Percentiles rank a stretch among this genome's conserved stretches.
Conservation (phyloP, 1,140 invertebrate genomes). For the Cherax quadricarinatus region DNA sequence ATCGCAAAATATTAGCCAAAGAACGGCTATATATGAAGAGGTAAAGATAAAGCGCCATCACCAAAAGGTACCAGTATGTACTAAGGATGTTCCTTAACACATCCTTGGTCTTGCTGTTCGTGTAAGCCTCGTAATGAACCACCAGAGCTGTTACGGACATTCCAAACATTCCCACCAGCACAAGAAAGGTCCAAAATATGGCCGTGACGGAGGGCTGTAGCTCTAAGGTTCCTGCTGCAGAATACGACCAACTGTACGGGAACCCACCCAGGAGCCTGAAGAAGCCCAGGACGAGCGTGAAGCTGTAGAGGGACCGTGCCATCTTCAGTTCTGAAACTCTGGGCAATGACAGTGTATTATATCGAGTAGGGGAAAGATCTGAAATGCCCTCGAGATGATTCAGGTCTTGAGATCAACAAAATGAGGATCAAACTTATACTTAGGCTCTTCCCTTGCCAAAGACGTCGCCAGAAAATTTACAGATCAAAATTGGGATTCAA, state of each 20-base stretch:
- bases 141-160: background rate
- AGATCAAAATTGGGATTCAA: no score
- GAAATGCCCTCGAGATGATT: no score
- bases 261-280: slow-evolving; percentile 23
- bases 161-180: background rate
- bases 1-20: slow-evolving; percentile 33
- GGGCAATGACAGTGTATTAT: no score
- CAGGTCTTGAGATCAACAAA: no score
- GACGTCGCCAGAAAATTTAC: no score
- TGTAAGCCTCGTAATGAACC: background rate
- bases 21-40: background rate
- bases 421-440: no score
- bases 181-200: background rate
- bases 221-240: background rate
- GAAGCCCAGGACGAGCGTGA: background rate
- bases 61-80: slow-evolving; percentile 37
- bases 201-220: background rate
- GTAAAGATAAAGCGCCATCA: slow-evolving; percentile 36
- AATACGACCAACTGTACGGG: slow-evolving; percentile 15
- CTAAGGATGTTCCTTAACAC: background rate
- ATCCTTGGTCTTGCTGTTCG: background rate
- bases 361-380: no score
- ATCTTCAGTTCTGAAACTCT: background rate
- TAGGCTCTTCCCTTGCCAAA: no score
- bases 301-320: background rate